Conservation (phyloP, 2,797 vertebrate genomes). For the Holocentrus rufus region DNA sequence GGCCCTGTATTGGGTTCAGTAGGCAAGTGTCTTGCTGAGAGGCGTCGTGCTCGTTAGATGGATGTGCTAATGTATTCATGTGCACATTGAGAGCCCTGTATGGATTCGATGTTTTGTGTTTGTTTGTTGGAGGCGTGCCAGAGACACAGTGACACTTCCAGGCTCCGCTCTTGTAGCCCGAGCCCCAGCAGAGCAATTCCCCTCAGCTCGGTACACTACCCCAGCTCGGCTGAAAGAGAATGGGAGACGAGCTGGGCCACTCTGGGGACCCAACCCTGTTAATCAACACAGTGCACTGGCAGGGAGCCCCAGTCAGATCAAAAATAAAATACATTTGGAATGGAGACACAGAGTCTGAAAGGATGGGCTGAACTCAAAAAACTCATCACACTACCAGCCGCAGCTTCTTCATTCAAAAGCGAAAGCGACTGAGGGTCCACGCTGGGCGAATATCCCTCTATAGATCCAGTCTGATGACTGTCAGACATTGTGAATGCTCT, state of each 20-base stretch:
- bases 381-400: constrained; percentile 35
- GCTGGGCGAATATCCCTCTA: constrained; percentile 50
- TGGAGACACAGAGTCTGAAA: constrained; percentile 68
- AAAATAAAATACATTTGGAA: constrained; percentile 80
- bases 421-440: constrained; percentile 58
- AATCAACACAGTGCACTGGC: constrained; percentile 84
- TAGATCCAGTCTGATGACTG: constrained; percentile 45
- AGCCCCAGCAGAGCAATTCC: constrained; percentile 56
- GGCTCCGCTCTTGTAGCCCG: constrained; percentile 62
- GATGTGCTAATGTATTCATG: constrained; percentile 53
- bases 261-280: constrained; percentile 82
- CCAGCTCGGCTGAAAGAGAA: constrained; percentile 83
- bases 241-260: constrained; percentile 79
- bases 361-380: constrained; percentile 65
- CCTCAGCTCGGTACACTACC: constrained; percentile 67
- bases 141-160: constrained; percentile 69
- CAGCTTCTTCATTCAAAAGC: constrained; percentile 53
- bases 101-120: constrained; percentile 52
- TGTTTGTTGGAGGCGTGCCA: constrained; percentile 58
- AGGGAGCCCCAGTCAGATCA: constrained; percentile 80
- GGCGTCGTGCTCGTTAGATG: constrained; percentile 25
- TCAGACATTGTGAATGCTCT: constrained; percentile 40
- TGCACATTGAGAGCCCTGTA: constrained; percentile 41
- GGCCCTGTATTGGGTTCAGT: constrained; percentile 26
- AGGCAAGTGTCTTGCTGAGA: constrained; percentile 19